phyloP scores from a whole-genome alignment of 2,888 invertebrate genomes.

The Acrobasis suavella region DNA sequence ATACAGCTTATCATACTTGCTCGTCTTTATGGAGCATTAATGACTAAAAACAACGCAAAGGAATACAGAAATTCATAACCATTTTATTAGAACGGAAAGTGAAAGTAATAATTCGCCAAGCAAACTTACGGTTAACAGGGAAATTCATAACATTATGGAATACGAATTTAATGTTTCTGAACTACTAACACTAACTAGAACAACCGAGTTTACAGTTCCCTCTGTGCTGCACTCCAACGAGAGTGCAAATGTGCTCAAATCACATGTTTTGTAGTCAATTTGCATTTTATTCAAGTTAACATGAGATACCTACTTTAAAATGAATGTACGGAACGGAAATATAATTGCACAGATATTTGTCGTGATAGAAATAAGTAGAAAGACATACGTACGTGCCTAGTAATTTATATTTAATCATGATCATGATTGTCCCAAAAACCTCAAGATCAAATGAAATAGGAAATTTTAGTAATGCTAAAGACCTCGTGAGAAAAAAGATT shows the following conservation, averaged over 20 bases:
- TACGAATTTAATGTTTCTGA: slow-evolving; percentile 6
- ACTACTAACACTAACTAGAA: slow-evolving; percentile 8
- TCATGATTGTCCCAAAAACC: too few species aligned
- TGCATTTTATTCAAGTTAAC: background rate
- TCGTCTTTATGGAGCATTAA: too few species aligned
- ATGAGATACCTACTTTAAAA: background rate
- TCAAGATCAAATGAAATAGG: too few species aligned
- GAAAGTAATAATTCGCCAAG: background rate
- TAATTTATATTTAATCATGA: too few species aligned
- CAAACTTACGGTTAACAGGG: background rate
- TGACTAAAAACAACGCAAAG: too few species aligned
- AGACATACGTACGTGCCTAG: too few species aligned
- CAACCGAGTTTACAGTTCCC: slow-evolving; percentile 3
- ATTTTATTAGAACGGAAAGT: background rate
- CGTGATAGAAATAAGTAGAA: too few species aligned
- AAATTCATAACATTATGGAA: slow-evolving; percentile 2
- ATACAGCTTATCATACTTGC: too few species aligned
- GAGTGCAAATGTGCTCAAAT: background rate
- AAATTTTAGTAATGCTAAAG: too few species aligned
- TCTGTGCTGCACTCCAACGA: background rate
- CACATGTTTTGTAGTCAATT: slow-evolving; percentile 4
- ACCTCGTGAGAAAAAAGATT: too few species aligned
- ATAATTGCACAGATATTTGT: too few species aligned
- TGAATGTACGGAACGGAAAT: background rate
- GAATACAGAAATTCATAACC: background rate